Evolutionary conservation across 2,888 invertebrate genomes (phyloP), one percentile per base, ranked within the genome.

Genomic region (Drosophila formosana): DNA sequence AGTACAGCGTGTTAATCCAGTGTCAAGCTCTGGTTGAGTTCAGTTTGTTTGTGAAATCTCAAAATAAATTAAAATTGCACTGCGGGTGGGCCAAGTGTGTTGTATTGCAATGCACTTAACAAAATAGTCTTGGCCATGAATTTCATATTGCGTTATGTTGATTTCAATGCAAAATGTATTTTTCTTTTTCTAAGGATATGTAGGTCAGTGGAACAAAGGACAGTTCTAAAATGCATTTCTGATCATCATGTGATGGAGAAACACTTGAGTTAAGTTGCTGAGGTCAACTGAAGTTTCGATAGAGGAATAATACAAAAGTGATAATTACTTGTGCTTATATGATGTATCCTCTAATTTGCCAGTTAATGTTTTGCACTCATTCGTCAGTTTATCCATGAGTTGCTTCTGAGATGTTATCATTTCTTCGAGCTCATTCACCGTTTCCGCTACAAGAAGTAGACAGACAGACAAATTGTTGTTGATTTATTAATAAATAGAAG

Each of bases 361-460:
- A 92, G 97, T 97, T 93, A 97, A 95, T 93, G 94, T 94, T 94
- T 96, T 97, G 94, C 97, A 97, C 94, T 97, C 97, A 92, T 94
- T 95, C 92, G 96, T 96, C 93, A 97, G 95, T 95, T 96, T 97
- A 94, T 96, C 96, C 96, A 97, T 96, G 95, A 97, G 96, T 95
- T 95, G 95, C 95, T 96, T 96, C 95, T 97, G 97, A 94, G 96
- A 96, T 94, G 95, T 96, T 94, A 97, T 95, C 95, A 96, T 96
- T 93, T 95, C 95, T 95, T 97, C 97, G 94, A 97, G 95, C 94
- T 96, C 96, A 94, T 95, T 95, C 93, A 97, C 96, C 92, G 96
- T 97, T 94, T 96, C 95, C 94, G 95, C 97, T 97, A 95, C 93
- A 95, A 94, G 92, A 73, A 82, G 83, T 85, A 72, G 79, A 77